A percentile compares a stretch with the other conserved stretches of the same genome.
These are phyloP conservation scores for Crotalus tigris DNA, from an alignment of 2,113 vertebrate species.

Conservation along the genomic window DNA sequence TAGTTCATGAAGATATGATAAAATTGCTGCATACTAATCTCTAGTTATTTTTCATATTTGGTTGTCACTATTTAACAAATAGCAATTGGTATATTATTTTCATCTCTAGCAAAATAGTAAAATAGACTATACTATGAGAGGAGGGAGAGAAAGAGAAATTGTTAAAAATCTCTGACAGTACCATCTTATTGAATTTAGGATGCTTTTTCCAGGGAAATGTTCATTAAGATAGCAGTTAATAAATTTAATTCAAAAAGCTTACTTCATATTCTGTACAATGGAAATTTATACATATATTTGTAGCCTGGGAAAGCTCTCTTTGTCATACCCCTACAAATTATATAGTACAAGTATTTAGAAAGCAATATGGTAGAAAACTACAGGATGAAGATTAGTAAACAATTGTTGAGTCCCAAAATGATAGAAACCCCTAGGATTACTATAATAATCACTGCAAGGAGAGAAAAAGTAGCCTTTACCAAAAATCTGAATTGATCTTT, in stretches of 20 bases:
- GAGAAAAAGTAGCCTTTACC: background rate
- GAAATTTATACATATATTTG: background rate
- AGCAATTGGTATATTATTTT: background rate
- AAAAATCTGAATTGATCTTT: background rate
- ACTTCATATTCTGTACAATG: background rate
- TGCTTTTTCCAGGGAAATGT: background rate
- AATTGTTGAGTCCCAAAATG: background rate
- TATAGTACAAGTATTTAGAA: background rate
- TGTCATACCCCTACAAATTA: background rate
- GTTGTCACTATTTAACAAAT: conserved; percentile 12
- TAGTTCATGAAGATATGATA: background rate
- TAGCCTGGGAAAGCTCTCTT: background rate
- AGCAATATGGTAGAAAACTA: background rate
- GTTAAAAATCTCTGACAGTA: background rate
- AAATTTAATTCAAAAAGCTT: background rate
- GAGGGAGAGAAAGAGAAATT: background rate
- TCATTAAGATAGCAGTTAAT: background rate
- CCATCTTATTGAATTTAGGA: background rate
- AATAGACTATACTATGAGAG: background rate
- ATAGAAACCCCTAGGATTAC: background rate
- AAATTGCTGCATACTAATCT: background rate
- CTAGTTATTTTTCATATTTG: background rate
- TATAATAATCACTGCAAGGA: background rate
- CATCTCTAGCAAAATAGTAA: background rate
- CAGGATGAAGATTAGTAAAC: background rate